Evolutionary conservation across 2,888 invertebrate genomes (phyloP).

Genomic region (Macroteleia sp.): DNA sequence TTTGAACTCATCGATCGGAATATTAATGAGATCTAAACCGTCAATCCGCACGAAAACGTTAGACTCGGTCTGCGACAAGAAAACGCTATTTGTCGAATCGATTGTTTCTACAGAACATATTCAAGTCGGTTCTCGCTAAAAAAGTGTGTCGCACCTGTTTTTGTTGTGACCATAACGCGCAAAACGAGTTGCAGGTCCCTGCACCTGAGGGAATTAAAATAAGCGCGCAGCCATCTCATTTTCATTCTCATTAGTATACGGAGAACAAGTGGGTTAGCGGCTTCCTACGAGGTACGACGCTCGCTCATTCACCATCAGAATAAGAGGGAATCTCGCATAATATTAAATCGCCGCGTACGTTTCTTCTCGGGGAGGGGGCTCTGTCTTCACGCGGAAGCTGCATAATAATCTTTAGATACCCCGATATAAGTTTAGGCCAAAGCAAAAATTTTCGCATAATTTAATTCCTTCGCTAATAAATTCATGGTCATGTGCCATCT

Average conservation of each 20-base stretch:
- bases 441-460: background rate
- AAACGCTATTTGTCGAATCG: background rate
- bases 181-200: conserved; percentile 49
- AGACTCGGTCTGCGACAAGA: background rate
- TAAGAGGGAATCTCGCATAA: conserved; percentile 80
- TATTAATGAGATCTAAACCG: conserved; percentile 24
- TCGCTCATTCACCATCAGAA: conserved; percentile 61
- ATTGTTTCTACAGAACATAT: background rate
- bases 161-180: conserved; percentile 20
- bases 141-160: conserved; percentile 13
- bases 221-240: conserved; percentile 82
- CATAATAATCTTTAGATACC: background rate
- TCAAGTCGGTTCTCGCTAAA: too few species aligned
- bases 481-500: too few species aligned
- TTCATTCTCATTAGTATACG: conserved; percentile 83
- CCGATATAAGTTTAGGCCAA: background rate
- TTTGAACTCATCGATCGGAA: conserved; percentile 35
- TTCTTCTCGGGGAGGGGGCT: background rate
- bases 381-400: conserved; percentile 16
- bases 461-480: too few species aligned
- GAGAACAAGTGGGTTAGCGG: conserved; percentile 81
- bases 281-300: conserved; percentile 72
- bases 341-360: conserved; percentile 71
- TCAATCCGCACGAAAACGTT: background rate
- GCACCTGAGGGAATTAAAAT: conserved; percentile 78